These are phyloP conservation scores for Gadus chalcogrammus DNA, from an alignment of 2,113 vertebrate species.

Conservation along the genomic window DNA sequence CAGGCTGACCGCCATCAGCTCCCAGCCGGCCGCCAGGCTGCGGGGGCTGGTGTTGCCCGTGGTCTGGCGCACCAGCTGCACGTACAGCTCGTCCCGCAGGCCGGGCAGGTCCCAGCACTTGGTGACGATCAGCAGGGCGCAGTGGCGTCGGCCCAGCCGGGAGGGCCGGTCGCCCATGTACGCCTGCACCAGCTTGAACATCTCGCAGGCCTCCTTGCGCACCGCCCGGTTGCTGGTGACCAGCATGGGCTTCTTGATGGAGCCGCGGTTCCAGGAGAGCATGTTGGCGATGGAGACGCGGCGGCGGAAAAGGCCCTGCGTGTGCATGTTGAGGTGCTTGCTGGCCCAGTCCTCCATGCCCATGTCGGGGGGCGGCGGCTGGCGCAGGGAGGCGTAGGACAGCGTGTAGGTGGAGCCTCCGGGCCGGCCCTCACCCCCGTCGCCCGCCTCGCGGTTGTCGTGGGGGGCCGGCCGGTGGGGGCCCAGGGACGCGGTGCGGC, in stretches of 20 bases:
- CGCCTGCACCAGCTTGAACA: slow-evolving; percentile 89
- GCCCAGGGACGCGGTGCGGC: slow-evolving; percentile 55
- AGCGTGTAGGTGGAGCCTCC: slow-evolving; percentile 64
- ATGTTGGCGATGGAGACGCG: slow-evolving; percentile 88
- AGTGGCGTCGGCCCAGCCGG: slow-evolving; percentile 80
- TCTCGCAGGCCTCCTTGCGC: slow-evolving; percentile 87
- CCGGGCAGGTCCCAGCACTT: slow-evolving; percentile 88
- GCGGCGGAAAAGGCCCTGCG: slow-evolving; percentile 85
- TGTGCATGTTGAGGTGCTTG: slow-evolving; percentile 92
- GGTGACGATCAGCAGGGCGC: slow-evolving; percentile 78
- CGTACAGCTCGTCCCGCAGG: slow-evolving; percentile 85
- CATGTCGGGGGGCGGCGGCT: slow-evolving; percentile 76
- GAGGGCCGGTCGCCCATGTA: slow-evolving; percentile 90
- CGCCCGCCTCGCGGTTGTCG: slow-evolving; percentile 49
- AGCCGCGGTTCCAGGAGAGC: slow-evolving; percentile 86
- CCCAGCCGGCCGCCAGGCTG: slow-evolving; percentile 84
- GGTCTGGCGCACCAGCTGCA: slow-evolving; percentile 86
- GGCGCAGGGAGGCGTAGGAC: slow-evolving; percentile 76
- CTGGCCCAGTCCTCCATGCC: slow-evolving; percentile 91
- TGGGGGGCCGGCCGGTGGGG: slow-evolving; percentile 53
- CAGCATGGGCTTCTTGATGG: slow-evolving; percentile 91
- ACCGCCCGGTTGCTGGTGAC: slow-evolving; percentile 83
- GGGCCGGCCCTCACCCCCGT: slow-evolving; percentile 37
- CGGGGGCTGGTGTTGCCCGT: slow-evolving; percentile 80
- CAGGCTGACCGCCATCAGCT: slow-evolving; percentile 87